Conservation (phyloP, 2,113 vertebrate species). For the Anhinga rufa region DNA sequence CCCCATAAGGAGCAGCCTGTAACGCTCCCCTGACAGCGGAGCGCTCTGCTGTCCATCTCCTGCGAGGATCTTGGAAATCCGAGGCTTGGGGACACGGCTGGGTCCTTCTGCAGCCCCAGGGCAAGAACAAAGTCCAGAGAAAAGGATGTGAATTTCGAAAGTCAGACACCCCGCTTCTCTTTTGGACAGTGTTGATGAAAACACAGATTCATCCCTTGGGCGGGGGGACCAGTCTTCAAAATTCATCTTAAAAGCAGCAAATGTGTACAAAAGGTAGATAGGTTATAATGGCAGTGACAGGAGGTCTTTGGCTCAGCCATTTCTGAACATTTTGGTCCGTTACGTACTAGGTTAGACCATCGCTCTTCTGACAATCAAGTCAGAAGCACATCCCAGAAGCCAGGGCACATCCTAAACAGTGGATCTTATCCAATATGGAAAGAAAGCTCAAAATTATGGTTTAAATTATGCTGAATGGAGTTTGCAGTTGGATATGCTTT, state of each 20-base stretch:
- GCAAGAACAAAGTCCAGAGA: not conserved
- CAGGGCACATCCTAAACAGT: not conserved
- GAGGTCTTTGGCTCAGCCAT: rapidly evolving
- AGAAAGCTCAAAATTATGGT: not conserved
- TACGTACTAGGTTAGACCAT: not conserved
- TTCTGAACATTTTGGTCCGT: not conserved
- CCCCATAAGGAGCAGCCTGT: rapidly evolving
- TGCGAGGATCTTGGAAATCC: not conserved
- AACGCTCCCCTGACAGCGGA: rapidly evolving
- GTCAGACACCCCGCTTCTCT: rapidly evolving
- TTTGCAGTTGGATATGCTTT: not conserved
- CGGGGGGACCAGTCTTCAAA: not conserved
- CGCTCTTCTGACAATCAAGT: not conserved
- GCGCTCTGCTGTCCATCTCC: not conserved
- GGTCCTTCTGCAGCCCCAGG: not conserved
- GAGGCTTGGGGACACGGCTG: not conserved
- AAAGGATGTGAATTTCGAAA: not conserved
- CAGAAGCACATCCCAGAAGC: not conserved
- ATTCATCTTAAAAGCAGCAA: not conserved
- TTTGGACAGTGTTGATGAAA: not conserved
- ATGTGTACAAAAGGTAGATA: not conserved
- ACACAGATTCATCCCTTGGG: too few relatives aligned
- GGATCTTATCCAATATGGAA: not conserved
- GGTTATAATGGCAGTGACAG: rapidly evolving
- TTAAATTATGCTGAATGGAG: not conserved